Percentiles rank a stretch among this genome's conserved stretches.
These are phyloP conservation scores for Scartelaos histophorus DNA, from an alignment of 2,113 vertebrate species.

Conservation along the genomic window DNA sequence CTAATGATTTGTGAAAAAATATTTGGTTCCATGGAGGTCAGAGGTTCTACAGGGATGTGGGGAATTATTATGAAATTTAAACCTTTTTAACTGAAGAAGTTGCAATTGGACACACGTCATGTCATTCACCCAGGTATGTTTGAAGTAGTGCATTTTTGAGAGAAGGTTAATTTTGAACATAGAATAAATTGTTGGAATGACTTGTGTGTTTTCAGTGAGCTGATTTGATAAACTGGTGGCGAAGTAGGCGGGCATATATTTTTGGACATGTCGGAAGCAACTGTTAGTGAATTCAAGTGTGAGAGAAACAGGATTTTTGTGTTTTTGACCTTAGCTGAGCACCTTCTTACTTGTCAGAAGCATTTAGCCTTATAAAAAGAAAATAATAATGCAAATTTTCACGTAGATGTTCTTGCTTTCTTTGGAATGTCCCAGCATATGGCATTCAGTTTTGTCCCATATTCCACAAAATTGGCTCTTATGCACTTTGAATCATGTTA, in stretches of 20 bases:
- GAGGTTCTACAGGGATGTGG: too few species aligned
- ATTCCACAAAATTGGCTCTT: too few species aligned
- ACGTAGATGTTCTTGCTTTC: too few species aligned
- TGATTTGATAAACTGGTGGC: not conserved
- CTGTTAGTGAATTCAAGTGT: constrained; percentile 32
- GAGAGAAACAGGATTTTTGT: constrained; percentile 32
- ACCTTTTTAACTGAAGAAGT: too few species aligned
- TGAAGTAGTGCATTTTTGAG: not conserved
- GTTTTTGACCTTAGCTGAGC: constrained; percentile 34
- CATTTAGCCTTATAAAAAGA: not conserved
- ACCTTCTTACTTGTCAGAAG: not conserved
- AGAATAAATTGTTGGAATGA: not conserved
- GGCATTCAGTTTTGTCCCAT: too few species aligned
- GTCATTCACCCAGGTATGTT: too few species aligned
- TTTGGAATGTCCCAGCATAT: too few species aligned
- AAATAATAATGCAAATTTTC: not conserved
- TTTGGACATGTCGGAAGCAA: constrained; percentile 48
- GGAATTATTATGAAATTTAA: too few species aligned
- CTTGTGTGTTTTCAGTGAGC: constrained; percentile 7
- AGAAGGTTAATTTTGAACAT: not conserved
- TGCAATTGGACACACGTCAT: too few species aligned
- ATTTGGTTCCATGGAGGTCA: too few species aligned
- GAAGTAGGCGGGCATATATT: constrained; percentile 23
- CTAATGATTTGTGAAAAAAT: too few species aligned
- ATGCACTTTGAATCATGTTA: too few species aligned